Conservation (phyloP, 1,140 invertebrate genomes). For the Heliconius eleuchia region DNA sequence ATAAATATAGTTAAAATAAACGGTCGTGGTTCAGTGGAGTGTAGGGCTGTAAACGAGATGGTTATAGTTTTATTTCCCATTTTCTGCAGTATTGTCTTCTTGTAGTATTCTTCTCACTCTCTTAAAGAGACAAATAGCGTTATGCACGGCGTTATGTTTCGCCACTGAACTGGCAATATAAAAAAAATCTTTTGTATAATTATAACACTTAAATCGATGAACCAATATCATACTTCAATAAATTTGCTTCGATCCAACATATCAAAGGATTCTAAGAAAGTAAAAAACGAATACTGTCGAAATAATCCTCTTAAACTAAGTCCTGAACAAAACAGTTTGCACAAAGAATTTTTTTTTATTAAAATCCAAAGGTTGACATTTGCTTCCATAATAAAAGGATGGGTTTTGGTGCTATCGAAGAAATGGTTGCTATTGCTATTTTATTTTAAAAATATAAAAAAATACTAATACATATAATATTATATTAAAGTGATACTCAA, state of each 20-base stretch:
- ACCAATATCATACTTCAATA: neutral
- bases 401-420: slow-evolving; percentile 20
- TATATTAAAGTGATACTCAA: no score
- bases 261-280: neutral
- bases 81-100: no score
- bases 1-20: slow-evolving; percentile 8
- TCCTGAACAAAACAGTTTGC: slow-evolving; percentile 47
- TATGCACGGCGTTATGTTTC: no score
- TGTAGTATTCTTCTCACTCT: no score
- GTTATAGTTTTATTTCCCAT: no score
- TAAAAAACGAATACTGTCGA: slow-evolving; percentile 1
- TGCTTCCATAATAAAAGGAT: slow-evolving; percentile 48
- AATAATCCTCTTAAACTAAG: slow-evolving; percentile 59
- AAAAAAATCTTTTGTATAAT: neutral
- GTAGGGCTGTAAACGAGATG: no score
- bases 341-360: slow-evolving; percentile 50
- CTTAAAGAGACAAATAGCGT: no score
- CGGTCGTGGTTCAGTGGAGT: no score
- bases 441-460: neutral
- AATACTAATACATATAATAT: no score
- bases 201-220: slow-evolving; percentile 2
- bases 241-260: neutral
- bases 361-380: slow-evolving; percentile 46
- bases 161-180: no score
- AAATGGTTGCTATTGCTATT: slow-evolving; percentile 14